A percentile compares a stretch with the other conserved stretches of the same genome.
These are phyloP conservation scores for Tillus elongatus DNA, from an alignment of 2,888 invertebrate species.

Conservation along the genomic window DNA sequence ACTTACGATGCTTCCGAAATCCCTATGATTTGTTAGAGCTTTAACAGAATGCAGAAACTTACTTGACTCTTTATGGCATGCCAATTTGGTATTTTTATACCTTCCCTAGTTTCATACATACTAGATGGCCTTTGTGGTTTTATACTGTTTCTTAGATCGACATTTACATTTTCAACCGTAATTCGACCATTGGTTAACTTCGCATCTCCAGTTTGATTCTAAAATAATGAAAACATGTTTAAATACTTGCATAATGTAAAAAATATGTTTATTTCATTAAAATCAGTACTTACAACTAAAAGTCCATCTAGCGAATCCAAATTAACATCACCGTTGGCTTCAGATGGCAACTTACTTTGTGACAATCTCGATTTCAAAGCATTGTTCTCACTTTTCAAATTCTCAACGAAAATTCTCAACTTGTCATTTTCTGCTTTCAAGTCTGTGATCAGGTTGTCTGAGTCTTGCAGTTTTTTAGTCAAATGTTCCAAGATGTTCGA, in stretches of 20 bases:
- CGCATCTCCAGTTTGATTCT: conserved; percentile 13
- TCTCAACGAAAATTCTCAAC: conserved; percentile 61
- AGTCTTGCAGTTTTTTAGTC: conserved; percentile 51
- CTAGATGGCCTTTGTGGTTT: conserved; percentile 66
- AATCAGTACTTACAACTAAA: conserved; percentile 32
- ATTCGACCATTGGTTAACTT: conserved; percentile 6
- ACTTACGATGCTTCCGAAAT: too few species aligned
- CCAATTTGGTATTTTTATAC: conserved; percentile 39
- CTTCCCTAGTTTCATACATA: conserved; percentile 80
- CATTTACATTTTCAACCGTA: background rate
- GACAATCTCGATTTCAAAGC: conserved; percentile 55
- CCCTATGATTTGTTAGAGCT: too few species aligned
- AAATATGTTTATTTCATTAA: background rate
- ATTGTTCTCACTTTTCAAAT: conserved; percentile 70
- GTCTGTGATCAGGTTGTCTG: conserved; percentile 57
- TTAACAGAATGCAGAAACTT: conserved; percentile 11
- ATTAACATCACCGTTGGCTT: conserved; percentile 21
- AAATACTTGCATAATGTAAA: too few species aligned
- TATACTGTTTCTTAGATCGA: conserved; percentile 8
- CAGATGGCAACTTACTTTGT: conserved; percentile 22
- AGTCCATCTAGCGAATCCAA: conserved; percentile 35
- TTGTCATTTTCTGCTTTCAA: conserved; percentile 53
- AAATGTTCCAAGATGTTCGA: conserved; percentile 41
- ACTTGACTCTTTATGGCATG: conserved; percentile 38
- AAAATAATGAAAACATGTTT: background rate